Conservation (phyloP, 2,888 invertebrate species). For the Ormyrus rosae region DNA sequence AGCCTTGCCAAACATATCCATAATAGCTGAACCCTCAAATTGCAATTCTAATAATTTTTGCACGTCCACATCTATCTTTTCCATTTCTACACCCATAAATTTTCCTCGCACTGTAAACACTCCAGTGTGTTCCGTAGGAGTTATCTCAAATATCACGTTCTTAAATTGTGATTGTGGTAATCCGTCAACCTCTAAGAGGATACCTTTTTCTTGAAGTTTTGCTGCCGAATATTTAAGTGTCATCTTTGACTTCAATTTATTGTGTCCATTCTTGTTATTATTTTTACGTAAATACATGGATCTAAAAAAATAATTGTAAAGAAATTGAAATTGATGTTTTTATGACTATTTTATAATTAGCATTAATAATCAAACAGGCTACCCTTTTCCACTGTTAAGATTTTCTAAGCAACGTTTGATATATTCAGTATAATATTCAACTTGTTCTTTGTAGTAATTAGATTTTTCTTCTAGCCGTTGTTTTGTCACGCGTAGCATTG, state of each 20-base stretch:
- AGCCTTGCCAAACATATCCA: slow-evolving; percentile 88
- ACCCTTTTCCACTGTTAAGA: slow-evolving; percentile 83
- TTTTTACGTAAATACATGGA: slow-evolving; percentile 78
- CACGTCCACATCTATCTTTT: slow-evolving; percentile 83
- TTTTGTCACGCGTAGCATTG: slow-evolving; percentile 81
- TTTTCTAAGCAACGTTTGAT: slow-evolving; percentile 86
- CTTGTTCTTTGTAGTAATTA: slow-evolving; percentile 85
- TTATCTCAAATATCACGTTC: slow-evolving; percentile 86
- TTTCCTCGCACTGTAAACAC: slow-evolving; percentile 84
- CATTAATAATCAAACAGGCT: slow-evolving; percentile 27
- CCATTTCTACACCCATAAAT: slow-evolving; percentile 87
- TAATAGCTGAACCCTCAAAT: slow-evolving; percentile 85
- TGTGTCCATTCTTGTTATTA: slow-evolving; percentile 62
- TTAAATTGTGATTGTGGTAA: slow-evolving; percentile 83
- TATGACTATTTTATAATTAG: too few species aligned
- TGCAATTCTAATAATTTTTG: slow-evolving; percentile 86
- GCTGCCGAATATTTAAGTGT: slow-evolving; percentile 83
- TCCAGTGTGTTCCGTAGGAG: slow-evolving; percentile 82
- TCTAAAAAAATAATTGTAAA: slow-evolving; percentile 70
- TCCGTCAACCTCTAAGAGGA: slow-evolving; percentile 84
- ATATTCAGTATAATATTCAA: slow-evolving; percentile 86
- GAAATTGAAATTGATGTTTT: too few species aligned
- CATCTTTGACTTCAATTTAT: slow-evolving; percentile 79
- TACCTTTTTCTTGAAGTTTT: slow-evolving; percentile 84
- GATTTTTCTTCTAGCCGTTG: slow-evolving; percentile 82